phyloP scores from a whole-genome alignment of 2,888 invertebrate genomes.

The Pharmacophagus antenor region DNA sequence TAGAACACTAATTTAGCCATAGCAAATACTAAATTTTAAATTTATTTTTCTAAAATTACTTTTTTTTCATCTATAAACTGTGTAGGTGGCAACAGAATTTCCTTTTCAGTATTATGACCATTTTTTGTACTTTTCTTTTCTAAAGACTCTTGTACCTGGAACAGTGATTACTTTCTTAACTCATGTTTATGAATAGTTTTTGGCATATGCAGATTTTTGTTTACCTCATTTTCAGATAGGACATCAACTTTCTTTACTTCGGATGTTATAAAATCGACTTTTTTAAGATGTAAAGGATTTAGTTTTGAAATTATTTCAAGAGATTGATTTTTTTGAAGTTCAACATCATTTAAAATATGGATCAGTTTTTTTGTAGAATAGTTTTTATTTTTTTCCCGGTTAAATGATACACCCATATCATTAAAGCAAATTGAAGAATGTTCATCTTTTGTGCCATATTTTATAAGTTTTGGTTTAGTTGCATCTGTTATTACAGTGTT shows the following conservation, averaged over 20 bases:
- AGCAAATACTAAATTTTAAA: not conserved
- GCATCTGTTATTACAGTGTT: slow-evolving; percentile 35
- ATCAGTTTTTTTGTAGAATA: slow-evolving; percentile 63
- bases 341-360: slow-evolving; percentile 62
- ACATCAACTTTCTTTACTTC: slow-evolving; percentile 20
- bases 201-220: not conserved
- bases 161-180: slow-evolving; percentile 5
- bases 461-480: slow-evolving; percentile 30
- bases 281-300: slow-evolving; percentile 47
- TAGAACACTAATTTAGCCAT: not conserved
- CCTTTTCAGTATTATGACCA: slow-evolving; percentile 41
- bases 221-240: slow-evolving; percentile 10
- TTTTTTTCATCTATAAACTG: slow-evolving; percentile 57
- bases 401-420: slow-evolving; percentile 25
- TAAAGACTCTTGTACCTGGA: slow-evolving; percentile 15
- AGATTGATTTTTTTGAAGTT: slow-evolving; percentile 50
- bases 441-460: slow-evolving; percentile 26
- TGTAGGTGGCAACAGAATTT: slow-evolving; percentile 54
- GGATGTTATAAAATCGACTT: slow-evolving; percentile 46
- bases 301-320: slow-evolving; percentile 53
- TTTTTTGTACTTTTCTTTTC: slow-evolving; percentile 44
- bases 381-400: slow-evolving; percentile 38
- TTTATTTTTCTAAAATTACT: slow-evolving; percentile 29
- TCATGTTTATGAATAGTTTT: not conserved
- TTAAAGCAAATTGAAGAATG: slow-evolving; percentile 10